Evolutionary conservation across 2,888 invertebrate species (phyloP), one percentile per base, ranked within the genome.

Genomic region (Orchestes rusci): DNA sequence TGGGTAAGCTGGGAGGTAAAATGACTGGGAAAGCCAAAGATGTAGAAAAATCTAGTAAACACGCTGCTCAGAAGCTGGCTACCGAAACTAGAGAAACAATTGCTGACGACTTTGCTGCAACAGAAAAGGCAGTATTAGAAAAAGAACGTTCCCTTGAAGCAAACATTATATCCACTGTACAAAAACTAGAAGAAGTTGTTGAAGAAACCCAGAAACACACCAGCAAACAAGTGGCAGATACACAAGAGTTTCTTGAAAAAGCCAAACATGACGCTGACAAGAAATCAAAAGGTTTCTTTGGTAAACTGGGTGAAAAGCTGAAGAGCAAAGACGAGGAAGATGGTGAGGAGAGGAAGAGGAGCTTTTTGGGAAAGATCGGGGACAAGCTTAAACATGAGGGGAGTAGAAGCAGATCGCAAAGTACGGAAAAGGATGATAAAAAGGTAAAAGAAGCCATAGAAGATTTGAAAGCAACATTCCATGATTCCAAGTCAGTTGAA

Each of bases 271-370:
- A 44, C 2, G 35, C 51, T 8, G 39, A 54, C 34, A 48, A 55
- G 38, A 56, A 51, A 35, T 40, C 45, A 34, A 53, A 44, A 15
- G 46, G 55, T 10, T 53, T 56, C 17, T 51, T 56, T 17, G 45
- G 45, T 30, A 55, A 55, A 51, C 15, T 50, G 2, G 52, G 53
- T n/a, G 49, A 48, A 4, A 40, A 56, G 13, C 32, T 49, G 36
- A 18, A 42, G 8, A 48, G 48, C 37, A 50, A 47, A 43, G 40
- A 29, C 28, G 50, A 44, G 36, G 20, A 38, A 3, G 13, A 32
- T 19, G 48, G 42, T 33, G 42, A 45, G 29, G 8, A 18, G 13
- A 4, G 28, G 4, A 20, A 32, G 33, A 30, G 34, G 12, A n/a
- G n/a, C n/a, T n/a, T n/a, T n/a, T n/a, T n/a, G n/a, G n/a, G n/a